Evolutionary conservation across 2,888 invertebrate genomes (phyloP), one percentile per base, ranked within the genome.

Genomic region (Agrochola lota): DNA sequence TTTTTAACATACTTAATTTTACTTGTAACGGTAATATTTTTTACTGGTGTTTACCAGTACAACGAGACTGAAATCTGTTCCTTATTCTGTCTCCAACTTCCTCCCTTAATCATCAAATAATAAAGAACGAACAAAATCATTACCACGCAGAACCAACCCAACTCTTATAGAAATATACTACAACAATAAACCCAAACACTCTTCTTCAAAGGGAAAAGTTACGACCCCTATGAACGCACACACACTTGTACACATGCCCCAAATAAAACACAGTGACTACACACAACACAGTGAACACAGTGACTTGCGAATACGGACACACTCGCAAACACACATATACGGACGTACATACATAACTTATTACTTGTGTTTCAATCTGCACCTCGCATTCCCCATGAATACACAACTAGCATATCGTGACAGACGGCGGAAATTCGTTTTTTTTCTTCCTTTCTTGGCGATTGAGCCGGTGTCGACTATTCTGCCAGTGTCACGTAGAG

Each of bases 261-360:
- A 83, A 85, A 85, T 85, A 85, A 74, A 83, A 74, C n/a, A 69
- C 70, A 74, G 62, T 76, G 86, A 78, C 77, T 85, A n/a, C n/a
- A n/a, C n/a, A n/a, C n/a, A n/a, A n/a, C n/a, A n/a, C n/a, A n/a
- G n/a, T n/a, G n/a, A 83, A 74, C n/a, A 69, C 70, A 74, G 62
- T 76, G 86, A 78, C 77, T 85, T 71, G 75, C 83, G 74, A 83
- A 78, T 52, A 70, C 40, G 23, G 30, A 85, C 71, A 74, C 77
- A 71, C 69, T 64, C 62, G 26, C 67, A 26, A 60, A 82, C 73
- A 20, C 57, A 71, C 60, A 77, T 63, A 59, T 52, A 62, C n/a
- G 8, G 2, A 73, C 17, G 5, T 59, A 40, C 72, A 66, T 80
- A 73, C 80, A 84, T 80, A 77, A 68, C 8, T 80, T 43, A 84